Percentiles rank a stretch among this genome's conserved stretches.
Evolutionary conservation across 2,113 vertebrate species (phyloP).

Genomic region (Mirza zaza): DNA sequence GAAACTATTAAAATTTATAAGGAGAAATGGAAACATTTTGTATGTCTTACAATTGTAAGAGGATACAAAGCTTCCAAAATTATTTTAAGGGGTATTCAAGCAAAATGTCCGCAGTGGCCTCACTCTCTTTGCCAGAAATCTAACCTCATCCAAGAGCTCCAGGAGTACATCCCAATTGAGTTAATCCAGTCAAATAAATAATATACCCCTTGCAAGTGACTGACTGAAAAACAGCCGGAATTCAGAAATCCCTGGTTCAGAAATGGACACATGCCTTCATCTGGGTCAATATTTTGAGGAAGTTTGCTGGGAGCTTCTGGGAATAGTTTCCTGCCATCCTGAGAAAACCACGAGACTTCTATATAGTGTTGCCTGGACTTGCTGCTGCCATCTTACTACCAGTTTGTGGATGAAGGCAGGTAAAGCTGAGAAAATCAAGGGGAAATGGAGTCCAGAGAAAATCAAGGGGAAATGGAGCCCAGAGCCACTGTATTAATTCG

Average conservation of each 20-base stretch:
- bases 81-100: background rate
- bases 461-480: background rate
- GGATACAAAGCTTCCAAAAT: background rate
- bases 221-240: background rate
- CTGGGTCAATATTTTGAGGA: background rate
- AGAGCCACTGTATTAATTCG: background rate
- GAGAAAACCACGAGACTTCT: background rate
- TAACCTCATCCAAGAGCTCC: background rate
- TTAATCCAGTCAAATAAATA: background rate
- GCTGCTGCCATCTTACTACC: background rate
- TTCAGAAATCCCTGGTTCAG: background rate
- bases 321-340: background rate
- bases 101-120: background rate
- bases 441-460: background rate
- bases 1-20: constrained; percentile 17
- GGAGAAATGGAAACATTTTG: background rate
- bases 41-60: background rate
- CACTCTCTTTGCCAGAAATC: background rate
- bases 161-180: background rate
- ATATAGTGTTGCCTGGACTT: background rate
- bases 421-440: background rate
- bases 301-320: background rate
- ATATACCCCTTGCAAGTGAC: background rate
- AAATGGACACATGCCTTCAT: background rate
- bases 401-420: background rate